Evolutionary conservation across 2,888 invertebrate species (phyloP), one percentile per base, ranked within the genome.

Genomic region (Pelosia muscerda): DNA sequence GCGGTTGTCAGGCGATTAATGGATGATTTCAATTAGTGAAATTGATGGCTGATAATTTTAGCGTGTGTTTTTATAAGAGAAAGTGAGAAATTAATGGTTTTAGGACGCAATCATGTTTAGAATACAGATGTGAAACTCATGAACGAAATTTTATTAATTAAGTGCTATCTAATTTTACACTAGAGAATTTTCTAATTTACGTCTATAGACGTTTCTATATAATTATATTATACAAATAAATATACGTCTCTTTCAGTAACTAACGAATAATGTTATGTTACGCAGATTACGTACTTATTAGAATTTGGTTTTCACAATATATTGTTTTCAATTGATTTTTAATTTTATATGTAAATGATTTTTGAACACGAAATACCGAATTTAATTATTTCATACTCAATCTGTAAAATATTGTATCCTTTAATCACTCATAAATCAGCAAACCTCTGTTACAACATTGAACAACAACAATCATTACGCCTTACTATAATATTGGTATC

Each of bases 1-100:
- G 76, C 68, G 69, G 71, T 66, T 70, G 66, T 70, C 69, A 66
- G 66, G 10, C 66, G 63, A 70, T 70, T 66, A 70, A 70, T 70
- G 69, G 69, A 69, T 73, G 68, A 69, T 71, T 63, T 79, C 77
- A 81, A 79, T 79, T 79, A 81, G 68, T 71, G 59, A 61, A 66
- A 76, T 76, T 76, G 72, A 79, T 42, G 63, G 55, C 38, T 38
- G 63, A 63, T 54, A 26, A 59, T 62, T 66, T 59, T 63, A 53
- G 62, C 63, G 63, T 54, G 34, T 61, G 64, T 59, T 69, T 64
- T 68, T 59, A 31, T 57, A 55, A 57, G 63, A 66, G 65, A 69
- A 69, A 65, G 65, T 59, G 42, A 34, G 54, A 28, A 69, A 55
- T 62, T 65, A 38, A 42, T 59, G 61, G 42, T 62, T 67, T 57